phyloP scores from a whole-genome alignment of 2,888 invertebrate genomes.

The Erpobdella octoculata region DNA sequence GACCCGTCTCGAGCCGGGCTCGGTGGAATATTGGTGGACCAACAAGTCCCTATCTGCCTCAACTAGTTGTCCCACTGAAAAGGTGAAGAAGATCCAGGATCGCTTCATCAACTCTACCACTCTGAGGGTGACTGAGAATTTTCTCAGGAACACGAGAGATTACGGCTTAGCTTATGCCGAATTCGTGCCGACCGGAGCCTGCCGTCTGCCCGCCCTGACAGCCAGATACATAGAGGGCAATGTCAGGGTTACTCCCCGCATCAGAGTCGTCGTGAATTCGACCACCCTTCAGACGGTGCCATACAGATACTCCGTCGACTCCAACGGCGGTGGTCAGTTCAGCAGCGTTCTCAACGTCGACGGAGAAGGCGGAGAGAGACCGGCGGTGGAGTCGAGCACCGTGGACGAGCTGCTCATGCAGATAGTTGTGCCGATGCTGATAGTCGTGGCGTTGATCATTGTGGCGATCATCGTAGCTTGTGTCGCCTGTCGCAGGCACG shows the following conservation, averaged over 20 bases:
- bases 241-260: neutral
- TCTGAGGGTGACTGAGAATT: neutral
- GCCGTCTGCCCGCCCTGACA: neutral
- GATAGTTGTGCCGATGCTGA: neutral
- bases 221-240: neutral
- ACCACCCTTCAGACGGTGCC: neutral
- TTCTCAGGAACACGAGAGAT: neutral
- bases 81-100: constrained; percentile 9
- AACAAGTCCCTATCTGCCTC: neutral
- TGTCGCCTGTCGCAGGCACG: neutral
- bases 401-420: constrained; percentile 23
- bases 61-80: neutral
- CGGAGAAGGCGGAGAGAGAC: neutral
- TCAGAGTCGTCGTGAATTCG: neutral
- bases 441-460: constrained; percentile 10
- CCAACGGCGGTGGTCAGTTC: neutral
- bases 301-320: neutral
- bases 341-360: neutral
- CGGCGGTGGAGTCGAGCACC: neutral
- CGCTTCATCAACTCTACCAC: neutral
- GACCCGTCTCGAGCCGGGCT: neutral
- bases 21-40: constrained; percentile 21
- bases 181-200: neutral
- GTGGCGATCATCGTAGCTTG: constrained; percentile 15
- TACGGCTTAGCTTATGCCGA: neutral